Base-by-base conservation (phyloP, 2,113 vertebrate genomes). In the Coturnix japonica region DNA sequence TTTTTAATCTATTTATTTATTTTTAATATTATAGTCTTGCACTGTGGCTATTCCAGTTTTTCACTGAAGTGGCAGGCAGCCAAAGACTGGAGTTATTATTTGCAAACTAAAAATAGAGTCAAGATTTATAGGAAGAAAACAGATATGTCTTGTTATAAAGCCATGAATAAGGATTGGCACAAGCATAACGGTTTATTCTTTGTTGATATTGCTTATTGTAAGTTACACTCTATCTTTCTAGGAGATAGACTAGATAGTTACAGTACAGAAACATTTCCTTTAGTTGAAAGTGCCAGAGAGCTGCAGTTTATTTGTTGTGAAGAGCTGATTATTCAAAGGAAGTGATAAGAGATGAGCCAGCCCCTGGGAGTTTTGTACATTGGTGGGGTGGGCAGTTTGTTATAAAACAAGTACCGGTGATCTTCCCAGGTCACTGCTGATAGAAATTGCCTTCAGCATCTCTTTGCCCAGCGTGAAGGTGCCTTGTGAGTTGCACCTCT, bases 81-180 rank as follows among this genome's bases (percentile, higher is more conserved):
- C 98, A 98, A 97, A 97, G 93, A 90, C 96, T 95, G 88, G 96
- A 97, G 90, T 97, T 95, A 97, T 97, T 98, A 97, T 98, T 98
- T 97, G 97, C 97, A 97, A 98, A 97, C 97, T 97, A 98, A 98
- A 97, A 97, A 97, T 98, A 98, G 97, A 97, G 93, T 97, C 94
- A 97, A 96, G 97, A 97, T 97, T 98, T 97, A 97, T 97, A 97
- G 96, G 97, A 97, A 97, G 96, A 97, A 97, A 97, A 97, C 96
- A 97, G 98, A 97, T 97, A 97, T 86, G 96, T 96, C 97, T 98
- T 97, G 96, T 97, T 97, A 96, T 95, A 97, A 97, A 98, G 96
- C 97, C 96, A 97, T 97, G 97, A 97, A 97, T 97, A 97, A 97
- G 97, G 97, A 97, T 96, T 97, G 97, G 96, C 97, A 97, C 41